Evolutionary conservation across 2,797 vertebrate species (phyloP), one percentile per base, ranked within the genome.

Genomic region (Poeciliopsis infans): DNA sequence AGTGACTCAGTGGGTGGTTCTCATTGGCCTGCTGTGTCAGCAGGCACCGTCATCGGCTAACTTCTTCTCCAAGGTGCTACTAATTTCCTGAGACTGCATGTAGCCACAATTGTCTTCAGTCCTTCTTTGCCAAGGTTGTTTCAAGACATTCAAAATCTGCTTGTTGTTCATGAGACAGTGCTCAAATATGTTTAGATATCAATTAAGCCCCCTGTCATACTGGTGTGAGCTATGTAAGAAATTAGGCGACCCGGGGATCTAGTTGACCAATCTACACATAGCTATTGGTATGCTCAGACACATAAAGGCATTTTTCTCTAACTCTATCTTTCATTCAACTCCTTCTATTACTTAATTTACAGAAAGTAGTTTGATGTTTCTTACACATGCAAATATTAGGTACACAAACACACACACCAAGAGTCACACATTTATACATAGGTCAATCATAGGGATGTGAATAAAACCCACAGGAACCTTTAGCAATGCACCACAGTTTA

Each of bases 401-500:
- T 23, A 28, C 31, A 46, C 12, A 45, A 31, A 73, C 46, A 20
- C 31, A 16, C 12, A 1, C 47, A 73, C 46, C 51, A 20, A 43
- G 53, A 64, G 75, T 68, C 75, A 70, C 33, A n/a, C 31, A 31
- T 57, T 61, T 74, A 76, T 79, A 75, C 57, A 46, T 39, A 75
- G 46, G 73, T 84, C 68, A 81, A 75, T 77, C 61, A 72, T 39
- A 25, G 36, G 15, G 57, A 83, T 80, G 81, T 79, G 51, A 82
- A 78, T 79, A 84, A 77, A 59, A 68, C 72, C 88, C 83, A 79
- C n/a, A 47, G 33, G 81, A 79, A 81, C 72, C 75, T 78, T 79
- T 25, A 70, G 68, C 83, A 82, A 90, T 57, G 2, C 79, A 57
- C 33, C 31, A 49, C 83, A 79, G 70, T 87, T 92, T 87, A 91